These are phyloP conservation scores for Psittacus erithacus DNA, from an alignment of 2,113 vertebrate species.

Conservation along the genomic window DNA sequence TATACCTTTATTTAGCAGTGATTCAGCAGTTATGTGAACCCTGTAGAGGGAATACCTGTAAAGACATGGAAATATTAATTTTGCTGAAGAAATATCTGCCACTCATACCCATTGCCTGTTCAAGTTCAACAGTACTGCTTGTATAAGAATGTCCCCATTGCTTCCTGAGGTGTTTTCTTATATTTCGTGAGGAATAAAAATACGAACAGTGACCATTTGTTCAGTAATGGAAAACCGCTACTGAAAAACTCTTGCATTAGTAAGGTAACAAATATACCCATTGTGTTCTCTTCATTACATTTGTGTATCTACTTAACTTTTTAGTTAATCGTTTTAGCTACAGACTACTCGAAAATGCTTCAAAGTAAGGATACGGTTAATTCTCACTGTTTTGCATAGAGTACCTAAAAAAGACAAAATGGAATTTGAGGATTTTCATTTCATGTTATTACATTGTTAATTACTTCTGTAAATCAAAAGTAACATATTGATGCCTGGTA, in stretches of 20 bases:
- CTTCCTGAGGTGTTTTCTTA: neutral
- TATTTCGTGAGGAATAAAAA: neutral
- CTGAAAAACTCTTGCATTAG: neutral
- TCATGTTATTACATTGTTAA: neutral
- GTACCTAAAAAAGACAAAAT: neutral
- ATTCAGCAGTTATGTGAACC: neutral
- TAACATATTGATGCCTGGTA: neutral
- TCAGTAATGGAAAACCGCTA: neutral
- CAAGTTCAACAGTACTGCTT: neutral
- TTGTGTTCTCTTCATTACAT: neutral
- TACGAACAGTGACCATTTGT: neutral
- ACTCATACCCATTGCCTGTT: neutral
- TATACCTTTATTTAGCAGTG: neutral
- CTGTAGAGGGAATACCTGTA: neutral
- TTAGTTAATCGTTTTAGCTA: neutral
- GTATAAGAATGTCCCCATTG: neutral
- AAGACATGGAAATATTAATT: neutral
- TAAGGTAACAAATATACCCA: neutral
- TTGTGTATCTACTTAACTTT: fast-evolving
- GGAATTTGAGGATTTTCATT: neutral
- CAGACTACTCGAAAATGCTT: neutral
- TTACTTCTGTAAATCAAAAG: neutral
- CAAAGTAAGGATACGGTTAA: neutral
- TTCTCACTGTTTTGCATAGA: neutral
- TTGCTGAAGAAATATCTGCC: neutral